Evolutionary conservation across 2,888 invertebrate species (phyloP), one percentile per base, ranked within the genome.

Genomic region (Tholera decimalis): DNA sequence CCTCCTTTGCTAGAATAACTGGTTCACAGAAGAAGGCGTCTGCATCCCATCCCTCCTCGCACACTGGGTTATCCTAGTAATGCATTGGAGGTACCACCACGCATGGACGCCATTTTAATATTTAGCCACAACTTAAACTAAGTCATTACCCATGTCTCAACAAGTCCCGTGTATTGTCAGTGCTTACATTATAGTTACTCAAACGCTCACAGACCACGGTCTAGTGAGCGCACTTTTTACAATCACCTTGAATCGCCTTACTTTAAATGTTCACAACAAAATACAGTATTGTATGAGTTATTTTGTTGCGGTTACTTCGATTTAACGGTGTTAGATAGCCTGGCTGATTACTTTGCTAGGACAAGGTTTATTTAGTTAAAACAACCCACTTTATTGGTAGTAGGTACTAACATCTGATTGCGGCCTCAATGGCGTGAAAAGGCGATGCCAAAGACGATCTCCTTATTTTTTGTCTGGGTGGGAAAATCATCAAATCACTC

Each of bases 241-340:
- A 58, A 46, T 73, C 54, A 71, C 77, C 77, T 73, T 73, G 73
- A 77, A 43, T 22, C 26, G 51, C 63, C 53, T 58, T 58, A 39
- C 47, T 39, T 57, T 57, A 24, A 55, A 54, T 64, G 49, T 47
- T 66, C 18, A 53, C 39, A 44, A 73, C 9, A 43, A 73, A 72
- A 47, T 43, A 8, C 26, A 22, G n/a, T 50, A 33, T 54, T 73
- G 20, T 58, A 33, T 22, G 22, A 37, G 3, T 57, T 43, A 22
- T 33, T 57, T 57, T 33, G 33, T 20, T 43, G 22, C 33, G 22
- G 35, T 51, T 22, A 49, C 33, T 49, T 15, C 6, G 15, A 64
- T 54, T 50, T 18, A 28, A 15, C 13, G 11, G 9, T 33, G 11
- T 26, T 5, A 15, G 37, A 28, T 33, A 46, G 26, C 11, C 15